Conservation (phyloP, 2,888 invertebrate genomes). For the Acholoe squamosa region DNA sequence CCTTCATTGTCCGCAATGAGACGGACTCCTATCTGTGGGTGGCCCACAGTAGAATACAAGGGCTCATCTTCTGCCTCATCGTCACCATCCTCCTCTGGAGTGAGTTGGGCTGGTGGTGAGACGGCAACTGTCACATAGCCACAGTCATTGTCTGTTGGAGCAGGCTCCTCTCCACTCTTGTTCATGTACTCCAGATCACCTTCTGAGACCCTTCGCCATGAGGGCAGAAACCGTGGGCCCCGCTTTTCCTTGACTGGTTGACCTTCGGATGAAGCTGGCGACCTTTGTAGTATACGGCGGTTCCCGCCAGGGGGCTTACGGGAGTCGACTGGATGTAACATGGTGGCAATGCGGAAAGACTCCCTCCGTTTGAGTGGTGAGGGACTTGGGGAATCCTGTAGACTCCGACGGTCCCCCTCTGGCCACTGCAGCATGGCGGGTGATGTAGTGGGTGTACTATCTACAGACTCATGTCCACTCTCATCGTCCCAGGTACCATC, state of each 20-base stretch:
- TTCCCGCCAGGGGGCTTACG: neutral
- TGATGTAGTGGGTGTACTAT: neutral
- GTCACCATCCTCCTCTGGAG: slow-evolving; percentile 6
- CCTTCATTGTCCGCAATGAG: slow-evolving; percentile 30
- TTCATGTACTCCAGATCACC: slow-evolving; percentile 7
- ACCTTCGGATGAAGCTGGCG: neutral
- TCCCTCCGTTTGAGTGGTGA: slow-evolving; percentile 70
- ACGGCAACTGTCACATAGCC: slow-evolving; percentile 5
- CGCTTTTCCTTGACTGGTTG: neutral
- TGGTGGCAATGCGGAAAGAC: slow-evolving; percentile 77
- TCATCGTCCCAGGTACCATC: neutral
- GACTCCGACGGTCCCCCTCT: neutral
- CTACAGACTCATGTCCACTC: neutral
- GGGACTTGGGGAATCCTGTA: slow-evolving; percentile 1
- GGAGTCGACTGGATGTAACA: slow-evolving; percentile 74
- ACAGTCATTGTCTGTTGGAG: neutral
- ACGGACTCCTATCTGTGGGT: neutral
- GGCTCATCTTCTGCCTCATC: slow-evolving; percentile 49
- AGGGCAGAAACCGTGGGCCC: slow-evolving; percentile 5
- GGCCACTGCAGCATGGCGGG: slow-evolving; percentile 9
- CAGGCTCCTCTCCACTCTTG: neutral
- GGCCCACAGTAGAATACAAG: neutral
- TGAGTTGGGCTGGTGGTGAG: neutral
- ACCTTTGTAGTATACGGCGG: neutral
- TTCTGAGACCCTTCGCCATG: slow-evolving; percentile 40